phyloP scores from a whole-genome alignment of 64 coral and sea anemone genomes.

The Stichodactyla helianthus region DNA sequence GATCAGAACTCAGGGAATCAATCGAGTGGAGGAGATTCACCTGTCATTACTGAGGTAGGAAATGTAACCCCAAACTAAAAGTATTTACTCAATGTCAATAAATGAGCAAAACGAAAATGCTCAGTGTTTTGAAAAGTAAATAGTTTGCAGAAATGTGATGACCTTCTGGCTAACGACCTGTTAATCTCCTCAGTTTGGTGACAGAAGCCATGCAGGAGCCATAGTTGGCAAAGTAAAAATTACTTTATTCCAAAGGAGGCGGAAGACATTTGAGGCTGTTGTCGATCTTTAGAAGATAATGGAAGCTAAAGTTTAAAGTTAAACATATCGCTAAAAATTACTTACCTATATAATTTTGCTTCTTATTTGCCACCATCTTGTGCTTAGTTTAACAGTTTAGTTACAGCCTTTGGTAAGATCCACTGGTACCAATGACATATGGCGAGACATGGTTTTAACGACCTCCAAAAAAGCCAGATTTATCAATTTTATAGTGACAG shows the following conservation, averaged over 20 bases:
- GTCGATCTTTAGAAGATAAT: neutral
- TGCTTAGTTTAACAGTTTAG: neutral
- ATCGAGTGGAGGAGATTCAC: neutral
- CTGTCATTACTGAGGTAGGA: neutral
- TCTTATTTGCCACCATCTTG: neutral
- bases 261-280: constrained; percentile 3
- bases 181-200: neutral
- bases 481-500: too few relatives aligned
- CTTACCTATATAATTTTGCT: neutral
- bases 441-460: too few relatives aligned
- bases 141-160: neutral
- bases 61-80: neutral
- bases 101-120: neutral
- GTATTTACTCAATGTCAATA: constrained; percentile 4
- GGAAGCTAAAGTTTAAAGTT: neutral
- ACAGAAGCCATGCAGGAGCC: neutral
- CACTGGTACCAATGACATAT: too few relatives aligned
- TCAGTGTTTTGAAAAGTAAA: neutral
- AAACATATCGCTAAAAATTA: neutral
- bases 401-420: neutral
- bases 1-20: too few relatives aligned
- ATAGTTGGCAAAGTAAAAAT: neutral
- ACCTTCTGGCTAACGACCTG: neutral
- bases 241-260: neutral
- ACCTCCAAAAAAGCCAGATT: too few relatives aligned